Conservation (phyloP, 1,140 invertebrate genomes). For the Hydropsyche tenuis region DNA sequence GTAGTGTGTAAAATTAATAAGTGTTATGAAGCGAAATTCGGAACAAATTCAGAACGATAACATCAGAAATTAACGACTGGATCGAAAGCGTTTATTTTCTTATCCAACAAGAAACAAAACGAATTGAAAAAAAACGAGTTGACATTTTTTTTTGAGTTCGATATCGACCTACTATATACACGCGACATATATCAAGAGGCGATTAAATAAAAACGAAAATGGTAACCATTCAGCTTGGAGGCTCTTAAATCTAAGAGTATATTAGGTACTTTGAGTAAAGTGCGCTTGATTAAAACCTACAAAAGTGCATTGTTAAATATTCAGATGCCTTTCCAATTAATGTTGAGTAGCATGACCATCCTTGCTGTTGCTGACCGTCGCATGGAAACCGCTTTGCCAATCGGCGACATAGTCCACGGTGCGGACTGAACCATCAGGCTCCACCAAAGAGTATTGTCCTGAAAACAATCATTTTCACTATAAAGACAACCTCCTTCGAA, state of each 20-base stretch:
- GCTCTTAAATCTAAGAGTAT: conserved; percentile 41
- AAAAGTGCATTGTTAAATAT: not conserved
- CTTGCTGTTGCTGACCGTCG: conserved; percentile 73
- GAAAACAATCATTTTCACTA: conserved; percentile 45
- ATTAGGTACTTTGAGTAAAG: conserved; percentile 40
- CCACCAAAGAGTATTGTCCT: conserved; percentile 79
- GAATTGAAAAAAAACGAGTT: not conserved
- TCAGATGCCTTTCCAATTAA: not conserved
- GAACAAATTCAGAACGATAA: not conserved
- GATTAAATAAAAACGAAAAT: not conserved
- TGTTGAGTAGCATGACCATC: conserved; percentile 54
- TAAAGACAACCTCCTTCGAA: too few relatives aligned
- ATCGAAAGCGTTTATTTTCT: not conserved
- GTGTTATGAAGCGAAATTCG: conserved; percentile 24
- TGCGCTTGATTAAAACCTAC: conserved; percentile 27
- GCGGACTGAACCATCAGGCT: conserved; percentile 78
- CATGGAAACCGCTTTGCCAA: conserved; percentile 79
- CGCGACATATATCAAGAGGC: too few relatives aligned
- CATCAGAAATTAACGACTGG: not conserved
- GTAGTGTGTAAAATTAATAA: not conserved
- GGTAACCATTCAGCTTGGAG: not conserved
- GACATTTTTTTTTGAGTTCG: too few relatives aligned
- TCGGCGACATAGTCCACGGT: conserved; percentile 81
- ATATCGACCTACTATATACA: too few relatives aligned
- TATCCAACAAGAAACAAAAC: not conserved